Conservation (phyloP, 2,113 vertebrate genomes). For the Nothoprocta pentlandii region DNA sequence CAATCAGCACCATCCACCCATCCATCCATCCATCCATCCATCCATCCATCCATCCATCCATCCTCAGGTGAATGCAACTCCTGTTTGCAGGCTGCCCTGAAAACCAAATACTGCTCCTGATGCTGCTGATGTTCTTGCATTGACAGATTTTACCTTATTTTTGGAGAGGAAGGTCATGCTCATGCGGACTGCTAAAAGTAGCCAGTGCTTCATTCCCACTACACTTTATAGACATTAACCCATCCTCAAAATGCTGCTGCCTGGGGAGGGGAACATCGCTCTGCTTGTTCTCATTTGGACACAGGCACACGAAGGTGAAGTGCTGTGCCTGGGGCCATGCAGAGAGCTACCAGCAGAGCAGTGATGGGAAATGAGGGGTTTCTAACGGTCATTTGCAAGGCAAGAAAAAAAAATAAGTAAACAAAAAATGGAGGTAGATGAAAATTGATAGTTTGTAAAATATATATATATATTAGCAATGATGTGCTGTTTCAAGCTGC, state of each 20-base stretch:
- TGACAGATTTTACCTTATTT: background rate
- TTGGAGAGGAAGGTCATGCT: background rate
- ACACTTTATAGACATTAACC: background rate
- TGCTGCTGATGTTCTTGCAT: background rate
- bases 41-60: background rate
- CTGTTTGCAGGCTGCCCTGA: background rate
- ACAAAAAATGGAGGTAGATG: background rate
- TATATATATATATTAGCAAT: background rate
- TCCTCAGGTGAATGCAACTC: background rate
- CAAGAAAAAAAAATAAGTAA: background rate
- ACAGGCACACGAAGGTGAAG: background rate
- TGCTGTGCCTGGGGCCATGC: background rate
- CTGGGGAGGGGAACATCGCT: background rate
- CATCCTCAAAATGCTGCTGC: background rate
- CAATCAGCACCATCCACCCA: background rate
- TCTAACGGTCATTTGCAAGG: background rate
- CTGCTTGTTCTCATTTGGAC: background rate
- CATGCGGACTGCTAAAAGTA: background rate
- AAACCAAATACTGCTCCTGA: background rate
- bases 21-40: background rate
- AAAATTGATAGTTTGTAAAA: background rate
- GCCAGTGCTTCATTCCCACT: background rate
- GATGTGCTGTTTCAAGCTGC: background rate
- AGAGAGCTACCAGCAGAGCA: background rate
- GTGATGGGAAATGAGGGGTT: background rate